phyloP scores from a whole-genome alignment of 64 coral and sea anemone genomes.

The Acropora tenuis region DNA sequence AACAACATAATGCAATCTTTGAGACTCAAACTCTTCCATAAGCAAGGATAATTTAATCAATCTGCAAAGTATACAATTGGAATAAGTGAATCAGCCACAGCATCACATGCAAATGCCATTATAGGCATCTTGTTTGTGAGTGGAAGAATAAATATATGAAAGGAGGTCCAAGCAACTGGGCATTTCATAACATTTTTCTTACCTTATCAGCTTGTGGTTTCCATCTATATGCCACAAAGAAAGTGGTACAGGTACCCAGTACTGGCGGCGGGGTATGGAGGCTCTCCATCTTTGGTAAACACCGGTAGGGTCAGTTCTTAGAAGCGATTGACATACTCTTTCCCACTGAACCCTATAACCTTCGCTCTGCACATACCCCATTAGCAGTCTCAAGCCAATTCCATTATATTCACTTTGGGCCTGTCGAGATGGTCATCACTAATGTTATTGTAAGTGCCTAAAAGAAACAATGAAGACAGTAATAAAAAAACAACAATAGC shows the following conservation, averaged over 20 bases:
- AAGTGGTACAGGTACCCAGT: constrained; percentile 53
- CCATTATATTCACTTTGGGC: constrained; percentile 43
- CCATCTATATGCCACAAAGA: neutral
- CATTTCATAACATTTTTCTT: too few species aligned
- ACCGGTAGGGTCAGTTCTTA: constrained; percentile 67
- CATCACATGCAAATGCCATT: too few species aligned
- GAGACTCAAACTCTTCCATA: too few species aligned
- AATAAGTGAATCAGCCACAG: too few species aligned
- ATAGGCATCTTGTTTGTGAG: too few species aligned
- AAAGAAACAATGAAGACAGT: neutral
- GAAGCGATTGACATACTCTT: constrained; percentile 48
- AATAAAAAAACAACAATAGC: too few species aligned
- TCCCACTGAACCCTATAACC: constrained; percentile 69
- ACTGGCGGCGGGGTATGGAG: constrained; percentile 39
- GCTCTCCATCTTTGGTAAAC: constrained; percentile 72
- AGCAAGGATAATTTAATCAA: too few species aligned
- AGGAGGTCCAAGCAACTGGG: too few species aligned
- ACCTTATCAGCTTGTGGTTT: too few species aligned
- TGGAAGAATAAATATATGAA: too few species aligned
- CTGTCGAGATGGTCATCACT: constrained; percentile 38
- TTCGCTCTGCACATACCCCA: constrained; percentile 56
- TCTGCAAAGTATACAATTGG: too few species aligned
- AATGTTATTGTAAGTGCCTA: constrained; percentile 44
- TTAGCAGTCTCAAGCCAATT: constrained; percentile 67
- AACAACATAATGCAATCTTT: too few species aligned